Percentiles rank a stretch among this genome's conserved stretches.
Evolutionary conservation across 1,140 invertebrate genomes (phyloP).

Genomic region (Argopecten irradians): DNA sequence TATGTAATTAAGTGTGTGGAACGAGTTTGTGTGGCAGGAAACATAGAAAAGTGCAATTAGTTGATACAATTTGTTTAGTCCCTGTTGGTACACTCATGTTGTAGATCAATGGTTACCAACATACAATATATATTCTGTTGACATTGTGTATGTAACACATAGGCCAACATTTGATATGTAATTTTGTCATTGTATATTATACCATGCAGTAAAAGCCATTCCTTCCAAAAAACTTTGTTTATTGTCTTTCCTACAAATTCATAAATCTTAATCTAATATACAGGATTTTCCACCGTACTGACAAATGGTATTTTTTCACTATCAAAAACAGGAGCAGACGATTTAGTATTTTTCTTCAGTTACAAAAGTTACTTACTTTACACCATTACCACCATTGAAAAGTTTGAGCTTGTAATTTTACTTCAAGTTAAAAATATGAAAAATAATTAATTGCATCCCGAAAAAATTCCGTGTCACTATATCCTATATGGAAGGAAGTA

Average conservation of each 20-base stretch:
- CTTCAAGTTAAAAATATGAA: too few species aligned
- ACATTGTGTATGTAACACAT: background rate
- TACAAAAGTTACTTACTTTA: too few species aligned
- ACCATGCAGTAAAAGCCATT: conserved; percentile 16
- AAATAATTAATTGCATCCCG: too few species aligned
- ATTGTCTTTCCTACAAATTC: background rate
- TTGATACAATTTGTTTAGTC: background rate
- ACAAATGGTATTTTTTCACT: too few species aligned
- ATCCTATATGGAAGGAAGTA: too few species aligned
- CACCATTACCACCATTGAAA: too few species aligned
- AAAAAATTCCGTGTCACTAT: too few species aligned
- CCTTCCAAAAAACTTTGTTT: background rate
- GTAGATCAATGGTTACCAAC: background rate
- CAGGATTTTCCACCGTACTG: too few species aligned
- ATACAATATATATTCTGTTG: background rate
- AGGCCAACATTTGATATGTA: background rate
- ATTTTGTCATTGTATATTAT: conserved; percentile 19
- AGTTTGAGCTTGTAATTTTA: too few species aligned
- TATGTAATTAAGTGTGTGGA: background rate
- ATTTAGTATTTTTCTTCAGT: too few species aligned
- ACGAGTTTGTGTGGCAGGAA: background rate
- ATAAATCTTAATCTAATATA: background rate
- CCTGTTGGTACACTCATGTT: background rate
- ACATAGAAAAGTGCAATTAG: background rate
- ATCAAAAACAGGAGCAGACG: too few species aligned